Conservation (phyloP, 1,140 invertebrate species). For the Vanessa tameamea region DNA sequence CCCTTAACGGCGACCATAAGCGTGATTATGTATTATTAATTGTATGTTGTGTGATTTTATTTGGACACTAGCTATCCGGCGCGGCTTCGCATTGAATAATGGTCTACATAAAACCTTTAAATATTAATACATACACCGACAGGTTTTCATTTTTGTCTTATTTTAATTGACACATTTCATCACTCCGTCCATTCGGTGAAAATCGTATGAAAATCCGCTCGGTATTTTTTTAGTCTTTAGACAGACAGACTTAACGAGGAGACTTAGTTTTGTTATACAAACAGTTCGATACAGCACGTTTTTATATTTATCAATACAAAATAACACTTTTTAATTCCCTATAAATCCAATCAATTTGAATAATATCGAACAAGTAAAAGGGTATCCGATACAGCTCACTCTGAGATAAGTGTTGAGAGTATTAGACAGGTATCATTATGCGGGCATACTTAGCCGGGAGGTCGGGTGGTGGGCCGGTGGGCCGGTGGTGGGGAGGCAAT, state of each 20-base stretch:
- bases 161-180: too few relatives aligned
- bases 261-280: too few relatives aligned
- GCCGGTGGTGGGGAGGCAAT: conserved; percentile 68
- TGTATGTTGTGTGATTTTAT: conserved; percentile 2
- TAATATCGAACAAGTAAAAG: background rate
- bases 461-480: conserved; percentile 41
- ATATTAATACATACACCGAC: too few relatives aligned
- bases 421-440: conserved; percentile 77
- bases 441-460: conserved; percentile 69
- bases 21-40: background rate
- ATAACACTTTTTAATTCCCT: background rate
- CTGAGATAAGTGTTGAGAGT: conserved; percentile 54
- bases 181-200: too few relatives aligned
- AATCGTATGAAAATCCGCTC: too few relatives aligned
- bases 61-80: background rate
- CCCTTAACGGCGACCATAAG: conserved; percentile 17
- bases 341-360: background rate
- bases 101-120: too few relatives aligned
- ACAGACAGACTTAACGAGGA: background rate
- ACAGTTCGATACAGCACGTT: too few relatives aligned
- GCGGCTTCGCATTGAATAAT: too few relatives aligned
- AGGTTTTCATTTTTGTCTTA: too few relatives aligned
- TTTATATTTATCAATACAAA: background rate
- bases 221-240: too few relatives aligned
- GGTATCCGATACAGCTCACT: conserved; percentile 9